Base-by-base conservation (phyloP, 2,888 invertebrate genomes). In the Pandemis cinnamomeana region DNA sequence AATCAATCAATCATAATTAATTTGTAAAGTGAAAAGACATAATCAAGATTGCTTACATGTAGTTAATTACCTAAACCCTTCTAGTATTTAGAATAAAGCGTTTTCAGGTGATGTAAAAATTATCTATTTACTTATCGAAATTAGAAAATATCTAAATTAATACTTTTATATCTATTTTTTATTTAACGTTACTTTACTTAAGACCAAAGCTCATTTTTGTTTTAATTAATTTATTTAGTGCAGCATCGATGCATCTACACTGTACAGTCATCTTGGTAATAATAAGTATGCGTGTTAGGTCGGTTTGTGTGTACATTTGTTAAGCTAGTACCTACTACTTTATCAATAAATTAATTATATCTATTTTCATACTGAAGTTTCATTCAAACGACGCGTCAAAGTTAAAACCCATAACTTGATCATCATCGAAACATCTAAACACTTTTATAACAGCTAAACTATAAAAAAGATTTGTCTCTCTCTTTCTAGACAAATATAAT, bases 271-370 rank as follows among this genome's bases (percentile, higher is more conserved):
- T 78, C 71, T 78, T 76, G 75, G 75, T 76, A 77, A 80, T 77
- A 77, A 83, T 81, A 83, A 80, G 75, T 75, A 76, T 82, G 85
- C 80, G 86, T 84, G 84, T 81, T 86, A 85, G 80, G 81, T 82
- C 78, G 76, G 80, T 86, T 82, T 84, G 87, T 84, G 89, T 90
- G 90, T 90, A 90, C 81, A 89, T 90, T 81, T 81, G 80, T 84
- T 86, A 87, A 86, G 82, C 81, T 86, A 84, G 81, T 81, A 83
- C 75, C 75, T 79, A 85, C 83, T 86, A 86, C 85, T 86, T 84
- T 88, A 89, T 91, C 90, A 92, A 91, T 92, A 92, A 92, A 92
- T 87, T 92, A 91, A 91, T 86, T 89, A 86, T 87, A 90, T 87
- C 89, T 92, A 92, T 92, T 92, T 92, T 92, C 90, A 89, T 82